phyloP scores from a whole-genome alignment of 92 coral and sea anemone genomes.

The Parazoanthus darwini region DNA sequence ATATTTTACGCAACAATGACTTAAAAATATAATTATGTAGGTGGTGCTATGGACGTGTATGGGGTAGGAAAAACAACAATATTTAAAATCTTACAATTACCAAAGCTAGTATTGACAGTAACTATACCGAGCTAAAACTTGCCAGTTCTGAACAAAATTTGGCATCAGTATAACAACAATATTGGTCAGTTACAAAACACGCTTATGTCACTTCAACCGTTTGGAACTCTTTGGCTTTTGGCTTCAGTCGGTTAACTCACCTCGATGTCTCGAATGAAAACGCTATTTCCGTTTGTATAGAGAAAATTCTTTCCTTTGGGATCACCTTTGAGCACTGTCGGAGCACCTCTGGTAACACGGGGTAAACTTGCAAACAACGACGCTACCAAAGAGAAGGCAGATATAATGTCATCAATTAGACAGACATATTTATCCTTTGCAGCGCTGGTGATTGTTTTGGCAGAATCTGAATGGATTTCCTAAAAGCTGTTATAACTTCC shows the following conservation, averaged over 20 bases:
- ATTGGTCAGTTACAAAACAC: neutral
- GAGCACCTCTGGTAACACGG: conserved; percentile 71
- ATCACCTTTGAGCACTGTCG: conserved; percentile 81
- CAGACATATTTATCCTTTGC: neutral
- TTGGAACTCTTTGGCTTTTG: neutral
- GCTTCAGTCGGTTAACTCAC: conserved; percentile 47
- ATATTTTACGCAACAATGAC: neutral
- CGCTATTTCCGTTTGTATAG: conserved; percentile 83
- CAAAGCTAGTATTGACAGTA: neutral
- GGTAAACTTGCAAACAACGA: conserved; percentile 79
- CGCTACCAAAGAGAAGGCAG: conserved; percentile 53
- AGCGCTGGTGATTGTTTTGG: neutral
- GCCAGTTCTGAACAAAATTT: neutral
- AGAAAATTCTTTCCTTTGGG: conserved; percentile 93
- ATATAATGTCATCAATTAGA: neutral
- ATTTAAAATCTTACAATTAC: neutral
- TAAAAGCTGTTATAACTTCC: neutral
- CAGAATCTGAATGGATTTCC: neutral
- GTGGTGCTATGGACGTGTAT: neutral
- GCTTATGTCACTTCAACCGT: neutral
- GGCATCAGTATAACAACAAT: neutral
- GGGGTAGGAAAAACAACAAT: neutral
- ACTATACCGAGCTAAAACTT: neutral
- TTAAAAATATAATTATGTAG: too few relatives aligned
- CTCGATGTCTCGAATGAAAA: conserved; percentile 90